A percentile compares a stretch with the other conserved stretches of the same genome.
Conservation (phyloP, 2,113 vertebrate genomes). For the Falco punctatus region DNA sequence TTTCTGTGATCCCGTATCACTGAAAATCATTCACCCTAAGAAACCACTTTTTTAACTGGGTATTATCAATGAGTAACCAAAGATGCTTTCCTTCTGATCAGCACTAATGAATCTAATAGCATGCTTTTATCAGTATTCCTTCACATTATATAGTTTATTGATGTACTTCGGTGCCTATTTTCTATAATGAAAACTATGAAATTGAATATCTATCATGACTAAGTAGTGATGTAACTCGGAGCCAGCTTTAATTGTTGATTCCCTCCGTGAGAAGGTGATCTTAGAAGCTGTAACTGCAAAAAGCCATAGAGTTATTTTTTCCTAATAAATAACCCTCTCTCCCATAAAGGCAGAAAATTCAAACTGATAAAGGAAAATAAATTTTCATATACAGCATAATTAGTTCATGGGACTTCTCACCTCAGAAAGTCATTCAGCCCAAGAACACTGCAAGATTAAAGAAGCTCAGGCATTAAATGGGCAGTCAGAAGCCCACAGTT, state of each 20-base stretch:
- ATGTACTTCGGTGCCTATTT: conserved; percentile 60
- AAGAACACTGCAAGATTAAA: not conserved
- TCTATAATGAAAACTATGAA: conserved; percentile 62
- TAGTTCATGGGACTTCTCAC: not conserved
- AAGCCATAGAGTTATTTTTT: not conserved
- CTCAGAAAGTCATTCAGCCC: not conserved
- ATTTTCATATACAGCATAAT: not conserved
- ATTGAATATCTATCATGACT: conserved; percentile 61
- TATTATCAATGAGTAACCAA: not conserved
- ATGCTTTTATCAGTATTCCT: conserved; percentile 45
- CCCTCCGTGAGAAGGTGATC: not conserved
- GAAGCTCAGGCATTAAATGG: not conserved
- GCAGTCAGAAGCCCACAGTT: not conserved
- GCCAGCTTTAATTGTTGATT: conserved; percentile 56
- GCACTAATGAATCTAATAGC: conserved; percentile 64
- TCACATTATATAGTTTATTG: conserved; percentile 56
- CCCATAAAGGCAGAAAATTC: not conserved
- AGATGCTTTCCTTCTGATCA: conserved; percentile 52
- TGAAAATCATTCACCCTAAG: conserved; percentile 5
- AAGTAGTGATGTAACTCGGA: conserved; percentile 48
- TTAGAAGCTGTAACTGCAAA: not conserved
- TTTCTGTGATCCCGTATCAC: not conserved
- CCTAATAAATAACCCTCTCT: not conserved
- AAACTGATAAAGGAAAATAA: conserved; percentile 12
- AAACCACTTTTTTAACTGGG: conserved; percentile 8